A percentile compares a stretch with the other conserved stretches of the same genome.
phyloP scores from a whole-genome alignment of 2,797 vertebrate genomes.

The Sebastes hopkinsi region DNA sequence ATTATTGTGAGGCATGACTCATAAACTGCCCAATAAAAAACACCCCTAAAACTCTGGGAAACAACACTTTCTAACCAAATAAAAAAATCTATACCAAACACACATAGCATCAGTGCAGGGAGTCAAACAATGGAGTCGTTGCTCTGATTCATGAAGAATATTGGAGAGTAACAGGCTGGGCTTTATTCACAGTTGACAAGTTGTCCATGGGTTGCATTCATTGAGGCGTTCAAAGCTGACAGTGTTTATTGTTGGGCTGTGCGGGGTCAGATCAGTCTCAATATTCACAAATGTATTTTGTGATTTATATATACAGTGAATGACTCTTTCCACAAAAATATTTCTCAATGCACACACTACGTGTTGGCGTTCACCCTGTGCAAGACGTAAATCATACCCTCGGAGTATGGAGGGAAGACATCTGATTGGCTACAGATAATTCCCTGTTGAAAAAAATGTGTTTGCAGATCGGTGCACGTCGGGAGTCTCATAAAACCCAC shows the following conservation, averaged over 20 bases:
- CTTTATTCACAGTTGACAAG: not conserved
- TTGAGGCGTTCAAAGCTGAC: not conserved
- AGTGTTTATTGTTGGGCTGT: not conserved
- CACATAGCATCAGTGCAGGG: not conserved
- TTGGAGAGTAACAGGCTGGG: not conserved
- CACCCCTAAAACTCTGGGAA: slow-evolving; percentile 21
- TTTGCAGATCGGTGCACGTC: too few relatives aligned
- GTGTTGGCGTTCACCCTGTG: too few relatives aligned
- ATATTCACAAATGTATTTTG: too few relatives aligned
- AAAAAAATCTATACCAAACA: not conserved
- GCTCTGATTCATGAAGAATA: not conserved
- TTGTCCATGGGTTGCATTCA: not conserved
- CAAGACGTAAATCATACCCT: too few relatives aligned
- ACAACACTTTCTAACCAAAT: slow-evolving; percentile 26
- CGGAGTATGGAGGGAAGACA: too few relatives aligned
- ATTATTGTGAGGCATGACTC: slow-evolving; percentile 49
- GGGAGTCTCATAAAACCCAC: too few relatives aligned
- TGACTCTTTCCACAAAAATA: too few relatives aligned
- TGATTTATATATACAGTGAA: too few relatives aligned
- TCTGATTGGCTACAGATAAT: too few relatives aligned
- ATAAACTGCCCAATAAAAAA: slow-evolving; percentile 50
- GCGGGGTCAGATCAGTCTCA: too few relatives aligned
- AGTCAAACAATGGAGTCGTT: not conserved
- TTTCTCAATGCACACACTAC: too few relatives aligned
- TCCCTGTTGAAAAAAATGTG: too few relatives aligned